Conservation (phyloP, 2,888 invertebrate genomes). For the Drosophila cognata region DNA sequence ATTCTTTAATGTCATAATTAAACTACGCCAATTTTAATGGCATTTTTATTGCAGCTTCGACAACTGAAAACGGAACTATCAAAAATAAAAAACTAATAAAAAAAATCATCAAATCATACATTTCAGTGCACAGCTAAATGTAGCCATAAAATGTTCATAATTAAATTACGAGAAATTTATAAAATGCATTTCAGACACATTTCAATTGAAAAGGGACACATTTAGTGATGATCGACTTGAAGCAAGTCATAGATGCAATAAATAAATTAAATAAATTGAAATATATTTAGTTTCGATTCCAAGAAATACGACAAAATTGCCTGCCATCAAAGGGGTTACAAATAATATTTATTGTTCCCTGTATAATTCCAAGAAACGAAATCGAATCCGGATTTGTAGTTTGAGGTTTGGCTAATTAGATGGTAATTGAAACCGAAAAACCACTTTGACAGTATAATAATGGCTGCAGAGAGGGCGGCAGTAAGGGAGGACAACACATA, state of each 20-base stretch:
- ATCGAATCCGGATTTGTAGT: neutral
- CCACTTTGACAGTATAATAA: conserved; percentile 21
- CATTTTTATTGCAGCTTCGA: no score
- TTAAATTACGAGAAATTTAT: no score
- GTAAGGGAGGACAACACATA: neutral
- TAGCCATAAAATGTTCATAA: no score
- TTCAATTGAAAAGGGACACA: neutral
- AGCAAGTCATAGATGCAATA: neutral
- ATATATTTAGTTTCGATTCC: neutral
- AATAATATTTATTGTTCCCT: neutral
- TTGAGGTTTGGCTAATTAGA: conserved; percentile 18
- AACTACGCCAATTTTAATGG: neutral
- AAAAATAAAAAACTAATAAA: no score
- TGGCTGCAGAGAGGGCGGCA: neutral
- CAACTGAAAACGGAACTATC: no score
- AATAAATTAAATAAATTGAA: neutral
- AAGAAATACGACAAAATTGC: neutral
- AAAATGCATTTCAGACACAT: neutral
- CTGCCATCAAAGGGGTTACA: neutral
- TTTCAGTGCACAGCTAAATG: no score
- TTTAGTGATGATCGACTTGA: neutral
- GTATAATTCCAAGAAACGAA: neutral
- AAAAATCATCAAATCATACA: no score
- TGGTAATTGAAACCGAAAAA: conserved; percentile 14
- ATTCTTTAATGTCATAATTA: neutral